Percentiles rank a stretch among this genome's conserved stretches.
phyloP scores from a whole-genome alignment of 30 jellyfish, hydroid and myxozoan species.

The Rhopilema esculentum region DNA sequence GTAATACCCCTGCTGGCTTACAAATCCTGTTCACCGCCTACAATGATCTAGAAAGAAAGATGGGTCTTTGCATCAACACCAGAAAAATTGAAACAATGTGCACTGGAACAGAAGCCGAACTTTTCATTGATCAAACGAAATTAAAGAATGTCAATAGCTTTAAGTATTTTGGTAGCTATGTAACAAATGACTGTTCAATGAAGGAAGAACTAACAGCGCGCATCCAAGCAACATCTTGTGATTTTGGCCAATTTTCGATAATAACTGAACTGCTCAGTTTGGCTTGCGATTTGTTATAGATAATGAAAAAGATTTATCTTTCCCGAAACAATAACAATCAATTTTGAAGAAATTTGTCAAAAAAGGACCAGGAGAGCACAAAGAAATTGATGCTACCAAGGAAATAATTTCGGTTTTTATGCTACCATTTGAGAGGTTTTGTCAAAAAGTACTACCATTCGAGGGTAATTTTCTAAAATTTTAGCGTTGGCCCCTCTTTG shows the following conservation, averaged over 20 bases:
- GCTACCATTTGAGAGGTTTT: too few species aligned
- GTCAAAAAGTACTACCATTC: too few species aligned
- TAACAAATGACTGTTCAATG: conserved; percentile 31
- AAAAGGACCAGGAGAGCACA: too few species aligned
- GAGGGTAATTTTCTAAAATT: too few species aligned
- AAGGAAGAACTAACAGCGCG: conserved; percentile 32
- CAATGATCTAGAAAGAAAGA: conserved; percentile 56
- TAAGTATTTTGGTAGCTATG: neutral
- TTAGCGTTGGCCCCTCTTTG: conserved; percentile 26
- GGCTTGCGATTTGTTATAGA: too few species aligned
- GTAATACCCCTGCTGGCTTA: conserved; percentile 60
- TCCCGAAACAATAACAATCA: too few species aligned
- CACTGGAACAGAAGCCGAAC: conserved; percentile 36
- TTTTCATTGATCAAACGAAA: neutral
- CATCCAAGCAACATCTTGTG: conserved; percentile 46
- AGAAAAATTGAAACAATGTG: conserved; percentile 64
- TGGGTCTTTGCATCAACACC: conserved; percentile 74
- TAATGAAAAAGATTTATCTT: too few species aligned
- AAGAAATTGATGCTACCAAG: too few species aligned
- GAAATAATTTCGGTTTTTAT: too few species aligned
- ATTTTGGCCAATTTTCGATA: too few species aligned
- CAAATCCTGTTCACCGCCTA: conserved; percentile 54
- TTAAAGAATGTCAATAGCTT: neutral
- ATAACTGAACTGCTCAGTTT: too few species aligned
- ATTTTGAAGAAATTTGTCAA: too few species aligned